Evolutionary conservation across 23 tunicate genomes (phyloP).

Genomic region (Halocynthia aurantium): DNA sequence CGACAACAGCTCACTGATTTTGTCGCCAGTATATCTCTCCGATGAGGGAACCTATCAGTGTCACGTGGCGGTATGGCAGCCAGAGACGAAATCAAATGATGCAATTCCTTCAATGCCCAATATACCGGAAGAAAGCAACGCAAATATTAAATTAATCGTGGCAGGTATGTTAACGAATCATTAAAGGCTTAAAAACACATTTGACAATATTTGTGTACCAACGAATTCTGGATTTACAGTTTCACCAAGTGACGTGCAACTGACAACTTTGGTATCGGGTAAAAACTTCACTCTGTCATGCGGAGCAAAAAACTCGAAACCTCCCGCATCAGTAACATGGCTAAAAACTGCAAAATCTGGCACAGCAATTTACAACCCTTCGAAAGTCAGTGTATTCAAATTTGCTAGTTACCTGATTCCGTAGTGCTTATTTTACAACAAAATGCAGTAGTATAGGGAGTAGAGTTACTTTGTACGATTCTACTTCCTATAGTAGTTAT

Average conservation of each 20-base stretch:
- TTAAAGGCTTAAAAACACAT: neutral
- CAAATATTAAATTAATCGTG: neutral
- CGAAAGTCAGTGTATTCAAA: conserved; percentile 24
- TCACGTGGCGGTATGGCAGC: no score
- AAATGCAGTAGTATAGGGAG: neutral
- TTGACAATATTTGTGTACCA: neutral
- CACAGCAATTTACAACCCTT: conserved; percentile 7
- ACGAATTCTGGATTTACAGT: conserved; percentile 15
- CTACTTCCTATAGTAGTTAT: no score
- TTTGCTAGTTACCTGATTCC: neutral
- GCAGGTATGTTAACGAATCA: neutral
- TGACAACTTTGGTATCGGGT: conserved; percentile 40
- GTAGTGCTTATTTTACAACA: neutral
- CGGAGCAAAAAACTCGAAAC: conserved; percentile 46
- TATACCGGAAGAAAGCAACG: conserved; percentile 4
- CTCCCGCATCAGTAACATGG: conserved; percentile 65
- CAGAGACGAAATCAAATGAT: no score
- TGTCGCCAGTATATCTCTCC: no score
- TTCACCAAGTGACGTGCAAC: conserved; percentile 40
- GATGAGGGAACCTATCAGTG: no score
- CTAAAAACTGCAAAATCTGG: conserved; percentile 10
- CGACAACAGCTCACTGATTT: no score
- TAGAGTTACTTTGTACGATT: neutral
- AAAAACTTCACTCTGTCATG: conserved; percentile 75
- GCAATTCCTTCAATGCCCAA: no score